These are phyloP conservation scores for Andrena trimmerana DNA, from an alignment of 2,888 invertebrate species.

Conservation along the genomic window DNA sequence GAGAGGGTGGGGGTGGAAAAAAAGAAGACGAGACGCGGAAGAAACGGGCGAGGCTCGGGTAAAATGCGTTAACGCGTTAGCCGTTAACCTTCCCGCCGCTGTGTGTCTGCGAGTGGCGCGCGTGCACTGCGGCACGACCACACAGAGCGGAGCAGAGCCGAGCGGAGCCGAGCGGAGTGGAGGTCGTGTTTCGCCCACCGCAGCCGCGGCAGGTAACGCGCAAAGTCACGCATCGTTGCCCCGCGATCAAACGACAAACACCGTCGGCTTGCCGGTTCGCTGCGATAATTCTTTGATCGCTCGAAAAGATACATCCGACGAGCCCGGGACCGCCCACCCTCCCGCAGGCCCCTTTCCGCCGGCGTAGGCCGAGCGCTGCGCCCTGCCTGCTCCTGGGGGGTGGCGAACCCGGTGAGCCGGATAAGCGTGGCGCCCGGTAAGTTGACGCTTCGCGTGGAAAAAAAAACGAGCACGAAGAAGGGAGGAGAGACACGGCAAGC, in stretches of 20 bases:
- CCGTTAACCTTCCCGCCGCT: slow-evolving; percentile 61
- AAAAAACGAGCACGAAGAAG: slow-evolving; percentile 24
- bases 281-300: slow-evolving; percentile 83
- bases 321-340: slow-evolving; percentile 48
- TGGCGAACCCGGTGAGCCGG: slow-evolving; percentile 49
- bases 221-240: slow-evolving; percentile 76
- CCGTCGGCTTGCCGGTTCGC: slow-evolving; percentile 75
- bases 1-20: slow-evolving; percentile 4
- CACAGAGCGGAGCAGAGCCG: slow-evolving; percentile 14
- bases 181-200: slow-evolving; percentile 42
- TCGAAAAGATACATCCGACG: slow-evolving; percentile 79
- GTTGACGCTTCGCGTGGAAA: slow-evolving; percentile 56
- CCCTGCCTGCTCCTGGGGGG: slow-evolving; percentile 32
- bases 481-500: slow-evolving; percentile 32
- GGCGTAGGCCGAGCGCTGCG: slow-evolving; percentile 1
- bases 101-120: slow-evolving; percentile 46
- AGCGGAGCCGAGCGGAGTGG: slow-evolving; percentile 45
- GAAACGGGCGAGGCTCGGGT: slow-evolving; percentile 43
- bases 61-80: slow-evolving; percentile 77
- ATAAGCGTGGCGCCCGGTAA: slow-evolving; percentile 58
- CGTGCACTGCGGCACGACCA: slow-evolving; percentile 14
- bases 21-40: slow-evolving; percentile 17
- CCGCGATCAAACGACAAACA: slow-evolving; percentile 80
- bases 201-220: slow-evolving; percentile 64
- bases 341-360: slow-evolving; percentile 7